Evolutionary conservation across 2,888 invertebrate genomes (phyloP).

Genomic region (Deroplatys truncata): DNA sequence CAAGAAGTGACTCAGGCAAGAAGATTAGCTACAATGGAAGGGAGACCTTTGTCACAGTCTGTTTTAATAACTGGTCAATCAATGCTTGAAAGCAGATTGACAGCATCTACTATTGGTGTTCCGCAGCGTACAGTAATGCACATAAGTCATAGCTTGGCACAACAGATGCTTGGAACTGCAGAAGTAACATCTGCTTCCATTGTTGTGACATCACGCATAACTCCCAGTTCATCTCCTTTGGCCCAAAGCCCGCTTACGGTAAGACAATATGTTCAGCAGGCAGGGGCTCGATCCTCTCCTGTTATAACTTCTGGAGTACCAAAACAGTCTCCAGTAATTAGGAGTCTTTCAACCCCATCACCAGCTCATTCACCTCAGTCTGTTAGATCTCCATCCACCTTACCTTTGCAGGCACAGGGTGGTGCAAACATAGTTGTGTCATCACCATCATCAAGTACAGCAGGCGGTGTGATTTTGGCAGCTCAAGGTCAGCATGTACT

Average conservation of each 20-base stretch:
- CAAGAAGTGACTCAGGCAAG: neutral
- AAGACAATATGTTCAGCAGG: conserved; percentile 1
- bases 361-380: conserved; percentile 2
- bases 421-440: neutral
- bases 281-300: neutral
- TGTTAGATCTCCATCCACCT: neutral
- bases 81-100: conserved; percentile 5
- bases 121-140: neutral
- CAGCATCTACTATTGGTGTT: neutral
- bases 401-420: neutral
- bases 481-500: neutral
- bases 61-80: neutral
- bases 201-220: neutral
- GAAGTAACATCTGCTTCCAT: neutral
- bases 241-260: neutral
- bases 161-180: neutral
- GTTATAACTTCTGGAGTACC: neutral
- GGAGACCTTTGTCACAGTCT: neutral
- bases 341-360: conserved; percentile 5
- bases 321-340: conserved; percentile 11
- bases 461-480: neutral
- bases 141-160: neutral
- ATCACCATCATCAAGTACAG: neutral
- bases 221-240: neutral
- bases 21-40: neutral